Evolutionary conservation across 1,140 invertebrate genomes (phyloP), one percentile per base, ranked within the genome.

Genomic region (Danaus melanippus): DNA sequence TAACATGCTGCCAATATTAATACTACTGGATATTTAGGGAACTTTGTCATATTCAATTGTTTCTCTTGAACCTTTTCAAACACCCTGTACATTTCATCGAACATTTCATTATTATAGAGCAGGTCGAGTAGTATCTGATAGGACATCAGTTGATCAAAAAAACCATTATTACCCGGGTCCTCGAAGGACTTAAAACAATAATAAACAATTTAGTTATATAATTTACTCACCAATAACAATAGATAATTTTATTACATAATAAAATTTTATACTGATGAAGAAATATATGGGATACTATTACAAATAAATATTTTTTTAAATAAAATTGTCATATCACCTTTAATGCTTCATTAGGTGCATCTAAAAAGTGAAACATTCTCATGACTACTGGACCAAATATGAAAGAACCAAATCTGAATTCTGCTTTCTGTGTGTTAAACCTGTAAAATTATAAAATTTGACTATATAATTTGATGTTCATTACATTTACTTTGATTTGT

Each of bases 331-430:
- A 46, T 49, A 10, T 66, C 71, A 90, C 87, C 67, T 91, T 62
- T 6, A 93, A 64, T 12, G 94, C 94, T 50, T 90, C 68, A 50
- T 91, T 86, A 12, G 92, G 90, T 71, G 92, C 89, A 71, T 95
- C 91, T 8, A 95, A 74, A 66, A 90, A 83, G 73, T 95, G 87
- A 59, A 92, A 92, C 82, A 94, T 89, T 65, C 95, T 87, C 94
- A 97, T 95, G 0, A 94, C 87, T 9, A 96, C 91, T 12, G 95
- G 94, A 1, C 95, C 95, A 91, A 96, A 96, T 9, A 92, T 76
- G 84, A 92, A 96, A 62, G 88, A 92, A 11, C 92, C 91, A 90
- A 95, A 95, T 56, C 93, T 84, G 40, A 93, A 69, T 59, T 93
- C 89, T 53, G 90, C 89, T 60, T 92, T 93, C 74, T 95, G 93